Evolutionary conservation across 2,797 vertebrate species (phyloP), one percentile per base, ranked within the genome.

Genomic region (Poecilia velifera): DNA sequence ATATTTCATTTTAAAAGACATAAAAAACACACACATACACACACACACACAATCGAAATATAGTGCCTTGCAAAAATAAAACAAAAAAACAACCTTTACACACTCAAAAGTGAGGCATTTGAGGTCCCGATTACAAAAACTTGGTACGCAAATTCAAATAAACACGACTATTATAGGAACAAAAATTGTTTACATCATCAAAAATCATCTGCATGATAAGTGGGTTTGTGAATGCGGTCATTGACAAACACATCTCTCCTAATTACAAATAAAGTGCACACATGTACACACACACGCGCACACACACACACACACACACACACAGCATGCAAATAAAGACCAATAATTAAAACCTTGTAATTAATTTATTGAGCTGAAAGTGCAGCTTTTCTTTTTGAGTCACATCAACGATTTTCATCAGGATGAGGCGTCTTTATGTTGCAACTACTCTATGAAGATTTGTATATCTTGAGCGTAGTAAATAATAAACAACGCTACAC

Each of bases 331-430:
- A 6, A 77, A 39, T 36, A 85, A 80, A 91, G 96, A 96, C 96
- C 96, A 97, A 98, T 99, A 98, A 99, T 98, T 98, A 99, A 98
- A 98, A 98, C 95, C 95, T 93, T 94, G 96, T 98, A 97, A 99
- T 99, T 99, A 98, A 97, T 98, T 98, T 98, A 99, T 98, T 97
- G 97, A 98, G 97, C 97, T 97, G 96, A 98, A 97, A 96, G 96
- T 97, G 96, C 96, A 97, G 96, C 95, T 84, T 97, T 97, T 97
- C 89, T 91, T 97, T 97, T 97, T 97, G 97, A 97, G 97, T 96
- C 96, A 96, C 97, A 96, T 97, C 97, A 97, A 95, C 86, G 97
- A 98, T 98, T 97, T 98, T 92, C 98, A 98, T 99, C 98, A 97
- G 96, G 94, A 87, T 71, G 72, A 74, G 73, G 72, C 84, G 41